Percentiles rank a stretch among this genome's conserved stretches.
Evolutionary conservation across 2,888 invertebrate species (phyloP).

Genomic region (Ptilodon capucinus): DNA sequence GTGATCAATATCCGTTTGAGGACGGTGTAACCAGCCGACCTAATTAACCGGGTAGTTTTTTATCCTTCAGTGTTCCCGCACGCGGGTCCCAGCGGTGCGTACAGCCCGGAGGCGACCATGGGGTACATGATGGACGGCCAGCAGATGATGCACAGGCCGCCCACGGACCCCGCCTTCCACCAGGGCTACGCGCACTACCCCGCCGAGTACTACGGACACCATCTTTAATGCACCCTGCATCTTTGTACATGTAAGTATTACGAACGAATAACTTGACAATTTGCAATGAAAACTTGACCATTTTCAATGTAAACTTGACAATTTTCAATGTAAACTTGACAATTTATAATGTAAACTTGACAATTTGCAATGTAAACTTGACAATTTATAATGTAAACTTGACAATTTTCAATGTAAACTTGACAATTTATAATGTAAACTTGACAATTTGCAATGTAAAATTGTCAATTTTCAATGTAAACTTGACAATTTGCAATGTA

Average conservation of each 20-base stretch:
- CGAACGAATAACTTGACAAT: no score
- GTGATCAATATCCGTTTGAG: constrained; percentile 10
- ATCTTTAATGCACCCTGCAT: constrained; percentile 87
- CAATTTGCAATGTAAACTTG: no score
- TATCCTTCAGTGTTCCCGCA: constrained; percentile 92
- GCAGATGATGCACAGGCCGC: constrained; percentile 98
- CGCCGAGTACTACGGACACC: constrained; percentile 96
- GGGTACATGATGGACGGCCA: constrained; percentile 99
- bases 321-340: no score
- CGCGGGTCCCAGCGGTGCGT: constrained; percentile 97
- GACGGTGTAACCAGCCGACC: constrained; percentile 47
- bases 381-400: no score
- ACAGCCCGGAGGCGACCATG: constrained; percentile 98
- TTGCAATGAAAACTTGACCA: no score
- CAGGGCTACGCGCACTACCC: constrained; percentile 95
- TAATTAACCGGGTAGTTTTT: constrained; percentile 78
- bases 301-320: no score
- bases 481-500: no score
- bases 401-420: no score
- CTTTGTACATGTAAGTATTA: constrained; percentile 74
- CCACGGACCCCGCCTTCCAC: constrained; percentile 96
- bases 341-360: no score
- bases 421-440: no score
- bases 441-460: no score
- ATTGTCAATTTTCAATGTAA: no score